Evolutionary conservation across 2,113 vertebrate genomes (phyloP).

Genomic region (Eulemur macaco): DNA sequence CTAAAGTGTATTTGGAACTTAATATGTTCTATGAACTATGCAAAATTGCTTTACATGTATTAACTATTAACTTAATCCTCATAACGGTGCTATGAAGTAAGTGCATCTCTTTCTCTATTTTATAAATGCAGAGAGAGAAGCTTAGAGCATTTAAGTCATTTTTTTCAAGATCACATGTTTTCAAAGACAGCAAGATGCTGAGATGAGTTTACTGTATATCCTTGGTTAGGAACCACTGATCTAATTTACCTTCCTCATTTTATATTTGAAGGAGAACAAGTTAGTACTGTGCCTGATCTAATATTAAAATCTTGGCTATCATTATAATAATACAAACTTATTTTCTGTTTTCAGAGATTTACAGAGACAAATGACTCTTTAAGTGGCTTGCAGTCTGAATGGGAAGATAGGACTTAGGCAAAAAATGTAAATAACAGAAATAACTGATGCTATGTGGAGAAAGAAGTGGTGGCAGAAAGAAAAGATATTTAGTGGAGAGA

Average conservation of each 20-base stretch:
- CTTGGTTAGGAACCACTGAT: not conserved
- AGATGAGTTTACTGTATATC: not conserved
- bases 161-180: constrained; percentile 19
- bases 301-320: not conserved
- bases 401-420: not conserved
- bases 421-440: not conserved
- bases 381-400: not conserved
- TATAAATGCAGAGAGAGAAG: not conserved
- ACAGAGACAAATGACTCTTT: not conserved
- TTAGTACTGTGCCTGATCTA: not conserved
- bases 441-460: not conserved
- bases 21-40: not conserved
- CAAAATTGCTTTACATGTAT: not conserved
- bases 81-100: not conserved
- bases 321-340: not conserved
- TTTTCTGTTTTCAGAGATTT: not conserved
- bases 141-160: not conserved
- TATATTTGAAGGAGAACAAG: not conserved
- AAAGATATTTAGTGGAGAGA: not conserved
- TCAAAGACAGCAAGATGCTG: not conserved
- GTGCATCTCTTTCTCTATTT: not conserved
- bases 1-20: not conserved
- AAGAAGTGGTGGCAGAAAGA: not conserved
- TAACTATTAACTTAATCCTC: not conserved
- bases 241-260: not conserved